These are phyloP conservation scores for Gastracanthus pulcherrimus DNA, from an alignment of 2,888 invertebrate species.

Conservation along the genomic window DNA sequence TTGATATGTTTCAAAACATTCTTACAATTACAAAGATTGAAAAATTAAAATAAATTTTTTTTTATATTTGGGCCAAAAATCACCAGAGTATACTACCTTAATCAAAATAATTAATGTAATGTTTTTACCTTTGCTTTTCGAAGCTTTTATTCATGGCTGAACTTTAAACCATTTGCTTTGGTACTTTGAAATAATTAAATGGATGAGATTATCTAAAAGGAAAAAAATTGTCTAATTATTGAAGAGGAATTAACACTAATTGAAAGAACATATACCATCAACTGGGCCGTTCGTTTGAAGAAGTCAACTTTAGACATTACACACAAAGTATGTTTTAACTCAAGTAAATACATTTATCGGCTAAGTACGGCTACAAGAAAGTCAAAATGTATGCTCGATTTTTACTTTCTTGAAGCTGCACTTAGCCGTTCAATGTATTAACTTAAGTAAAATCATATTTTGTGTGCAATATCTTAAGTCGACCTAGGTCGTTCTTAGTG, in stretches of 20 bases:
- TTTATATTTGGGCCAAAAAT: no score
- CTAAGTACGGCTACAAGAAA: no score
- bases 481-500: no score
- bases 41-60: neutral
- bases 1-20: no score
- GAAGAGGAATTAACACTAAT: neutral
- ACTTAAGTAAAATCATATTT: no score
- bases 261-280: neutral
- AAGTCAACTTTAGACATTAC: neutral
- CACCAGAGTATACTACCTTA: no score
- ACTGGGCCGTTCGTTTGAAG: no score
- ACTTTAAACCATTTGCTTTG: slow-evolving; percentile 16
- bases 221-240: neutral
- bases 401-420: no score
- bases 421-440: no score
- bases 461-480: no score
- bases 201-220: slow-evolving; percentile 28
- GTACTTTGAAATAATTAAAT: neutral
- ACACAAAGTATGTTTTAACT: neutral
- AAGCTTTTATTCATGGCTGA: slow-evolving; percentile 35
- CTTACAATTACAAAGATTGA: no score
- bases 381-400: no score
- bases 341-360: neutral
- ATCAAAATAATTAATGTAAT: neutral
- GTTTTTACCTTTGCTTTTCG: slow-evolving; percentile 45